Conservation (phyloP, 2,888 invertebrate species). For the Cataglyphis rosenhaueri region DNA sequence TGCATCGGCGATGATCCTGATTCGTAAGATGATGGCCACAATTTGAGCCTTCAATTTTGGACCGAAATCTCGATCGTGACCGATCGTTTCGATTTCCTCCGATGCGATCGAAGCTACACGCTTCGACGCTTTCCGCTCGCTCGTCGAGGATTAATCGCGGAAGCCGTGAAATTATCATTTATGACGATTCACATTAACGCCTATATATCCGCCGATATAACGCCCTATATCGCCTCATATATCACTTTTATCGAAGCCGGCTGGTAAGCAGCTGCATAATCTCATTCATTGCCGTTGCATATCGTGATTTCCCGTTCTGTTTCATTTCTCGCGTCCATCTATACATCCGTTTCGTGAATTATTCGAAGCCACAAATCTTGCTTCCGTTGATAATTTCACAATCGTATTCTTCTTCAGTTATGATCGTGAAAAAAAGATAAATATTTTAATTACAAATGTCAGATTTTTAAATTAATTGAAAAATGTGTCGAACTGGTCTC, state of each 20-base stretch:
- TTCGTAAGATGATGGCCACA: neutral
- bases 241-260: conserved; percentile 48
- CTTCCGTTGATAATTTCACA: neutral
- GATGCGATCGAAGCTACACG: neutral
- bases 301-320: conserved; percentile 57
- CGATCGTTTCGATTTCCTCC: neutral
- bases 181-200: conserved; percentile 50
- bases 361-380: neutral
- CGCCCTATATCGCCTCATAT: conserved; percentile 36
- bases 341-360: neutral
- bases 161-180: conserved; percentile 72
- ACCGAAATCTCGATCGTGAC: conserved; percentile 2
- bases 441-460: neutral
- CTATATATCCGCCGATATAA: neutral
- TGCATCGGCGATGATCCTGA: neutral
- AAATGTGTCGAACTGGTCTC: neutral
- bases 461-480: neutral
- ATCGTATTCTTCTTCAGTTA: neutral
- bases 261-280: conserved; percentile 62
- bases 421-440: neutral
- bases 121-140: neutral
- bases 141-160: conserved; percentile 53
- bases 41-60: neutral
- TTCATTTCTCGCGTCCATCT: neutral
- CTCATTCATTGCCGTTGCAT: conserved; percentile 46